These are phyloP conservation scores for Axinella damicornis DNA, from an alignment of 37 sponge, comb jelly and placozoan species.

Conservation along the genomic window DNA sequence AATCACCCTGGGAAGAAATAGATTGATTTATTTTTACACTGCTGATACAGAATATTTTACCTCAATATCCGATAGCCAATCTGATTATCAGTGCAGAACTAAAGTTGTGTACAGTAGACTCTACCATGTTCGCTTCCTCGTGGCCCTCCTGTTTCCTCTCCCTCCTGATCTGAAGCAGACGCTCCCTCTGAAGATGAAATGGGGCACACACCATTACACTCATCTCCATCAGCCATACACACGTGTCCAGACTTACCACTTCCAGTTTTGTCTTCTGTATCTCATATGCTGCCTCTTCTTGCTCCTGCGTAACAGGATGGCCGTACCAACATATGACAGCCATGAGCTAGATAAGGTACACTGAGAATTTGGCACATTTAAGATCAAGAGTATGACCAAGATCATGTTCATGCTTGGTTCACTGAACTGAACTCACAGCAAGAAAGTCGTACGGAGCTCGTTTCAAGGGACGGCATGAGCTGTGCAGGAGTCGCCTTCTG, in stretches of 20 bases:
- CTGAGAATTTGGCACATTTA: too few relatives aligned
- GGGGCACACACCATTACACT: neutral
- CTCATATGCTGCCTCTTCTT: constrained; percentile 40
- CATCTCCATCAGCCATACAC: too few relatives aligned
- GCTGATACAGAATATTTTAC: too few relatives aligned
- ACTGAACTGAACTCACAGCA: constrained; percentile 23
- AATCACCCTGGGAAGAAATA: too few relatives aligned
- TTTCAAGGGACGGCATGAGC: neutral
- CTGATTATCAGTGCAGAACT: too few relatives aligned
- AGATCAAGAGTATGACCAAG: neutral
- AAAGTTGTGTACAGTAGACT: neutral
- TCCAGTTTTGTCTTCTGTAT: constrained; percentile 48
- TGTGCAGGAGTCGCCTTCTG: constrained; percentile 35
- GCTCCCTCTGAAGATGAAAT: constrained; percentile 32
- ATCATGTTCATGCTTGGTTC: neutral
- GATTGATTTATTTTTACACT: too few relatives aligned
- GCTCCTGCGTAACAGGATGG: constrained; percentile 36
- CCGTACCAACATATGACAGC: too few relatives aligned
- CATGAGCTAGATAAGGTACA: too few relatives aligned
- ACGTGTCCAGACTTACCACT: constrained; percentile 43
- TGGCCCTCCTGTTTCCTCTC: constrained; percentile 55
- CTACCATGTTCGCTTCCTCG: constrained; percentile 67
- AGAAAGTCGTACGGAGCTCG: constrained; percentile 28
- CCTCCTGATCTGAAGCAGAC: constrained; percentile 49
- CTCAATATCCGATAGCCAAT: too few relatives aligned